Conservation (phyloP, 1,140 invertebrate genomes). For the Nylanderia fulva region DNA sequence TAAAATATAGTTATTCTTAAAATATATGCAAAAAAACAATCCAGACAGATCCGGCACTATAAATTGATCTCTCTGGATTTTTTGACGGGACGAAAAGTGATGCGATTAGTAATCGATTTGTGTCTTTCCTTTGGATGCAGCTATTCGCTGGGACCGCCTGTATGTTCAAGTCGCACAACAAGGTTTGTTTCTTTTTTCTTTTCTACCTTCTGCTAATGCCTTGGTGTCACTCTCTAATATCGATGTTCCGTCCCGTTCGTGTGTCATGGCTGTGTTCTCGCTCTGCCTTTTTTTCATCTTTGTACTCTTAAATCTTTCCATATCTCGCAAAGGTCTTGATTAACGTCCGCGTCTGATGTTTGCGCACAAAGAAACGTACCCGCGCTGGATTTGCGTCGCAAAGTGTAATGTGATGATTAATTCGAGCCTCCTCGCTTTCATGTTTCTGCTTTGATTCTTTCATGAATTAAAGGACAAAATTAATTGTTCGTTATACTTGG, state of each 20-base stretch:
- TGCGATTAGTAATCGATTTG: constrained; percentile 68
- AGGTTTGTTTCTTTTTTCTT: constrained; percentile 82
- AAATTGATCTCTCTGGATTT: constrained; percentile 43
- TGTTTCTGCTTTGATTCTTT: constrained; percentile 11
- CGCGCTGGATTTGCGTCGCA: constrained; percentile 37
- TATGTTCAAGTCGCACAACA: constrained; percentile 85
- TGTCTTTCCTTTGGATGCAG: constrained; percentile 83
- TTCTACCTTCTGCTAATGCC: constrained; percentile 51
- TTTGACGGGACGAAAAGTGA: neutral
- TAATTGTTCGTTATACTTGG: constrained; percentile 54
- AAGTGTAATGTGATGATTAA: constrained; percentile 53
- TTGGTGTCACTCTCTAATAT: constrained; percentile 41
- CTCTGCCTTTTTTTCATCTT: constrained; percentile 12
- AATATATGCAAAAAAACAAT: constrained; percentile 5
- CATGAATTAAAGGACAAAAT: constrained; percentile 4
- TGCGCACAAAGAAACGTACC: constrained; percentile 14
- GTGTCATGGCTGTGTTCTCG: neutral
- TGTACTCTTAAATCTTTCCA: constrained; percentile 21
- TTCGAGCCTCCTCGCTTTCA: constrained; percentile 34
- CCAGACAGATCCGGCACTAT: constrained; percentile 38
- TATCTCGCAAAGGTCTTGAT: constrained; percentile 7
- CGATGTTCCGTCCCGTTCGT: constrained; percentile 20
- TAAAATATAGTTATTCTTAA: neutral
- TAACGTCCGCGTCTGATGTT: constrained; percentile 30
- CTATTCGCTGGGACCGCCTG: constrained; percentile 85